Conservation (phyloP, 2,797 vertebrate genomes). For the Amblyraja radiata region DNA sequence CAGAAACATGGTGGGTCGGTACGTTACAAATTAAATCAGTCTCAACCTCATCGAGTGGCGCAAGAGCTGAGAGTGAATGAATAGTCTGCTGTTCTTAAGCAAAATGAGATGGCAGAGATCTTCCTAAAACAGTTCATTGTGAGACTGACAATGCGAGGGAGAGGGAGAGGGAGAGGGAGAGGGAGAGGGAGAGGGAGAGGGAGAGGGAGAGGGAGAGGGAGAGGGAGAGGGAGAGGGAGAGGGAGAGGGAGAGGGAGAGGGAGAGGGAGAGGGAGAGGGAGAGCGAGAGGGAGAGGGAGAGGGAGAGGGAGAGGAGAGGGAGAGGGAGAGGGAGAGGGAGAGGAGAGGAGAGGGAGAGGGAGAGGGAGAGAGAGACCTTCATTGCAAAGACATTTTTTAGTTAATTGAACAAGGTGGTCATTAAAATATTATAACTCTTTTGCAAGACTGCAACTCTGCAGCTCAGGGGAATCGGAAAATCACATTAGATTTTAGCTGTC, state of each 20-base stretch:
- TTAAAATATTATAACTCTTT: constrained; percentile 9
- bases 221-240: not conserved
- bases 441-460: not conserved
- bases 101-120: no score
- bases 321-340: not conserved
- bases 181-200: not conserved
- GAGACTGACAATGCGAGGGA: not conserved
- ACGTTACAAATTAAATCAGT: not conserved
- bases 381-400: not conserved
- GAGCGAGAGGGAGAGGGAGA: not conserved
- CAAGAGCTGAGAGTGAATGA: not conserved
- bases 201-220: not conserved
- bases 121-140: not conserved
- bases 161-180: no score
- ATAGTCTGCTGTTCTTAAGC: not conserved
- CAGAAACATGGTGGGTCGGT: not conserved
- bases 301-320: not conserved
- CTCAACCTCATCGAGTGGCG: not conserved
- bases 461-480: not conserved
- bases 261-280: not conserved
- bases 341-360: not conserved
- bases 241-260: not conserved
- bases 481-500: not conserved
- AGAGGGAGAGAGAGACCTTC: not conserved
- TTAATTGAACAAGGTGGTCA: not conserved